A percentile compares a stretch with the other conserved stretches of the same genome.
These are phyloP conservation scores for Rapana venosa DNA, from an alignment of 2,888 invertebrate species.

Conservation along the genomic window DNA sequence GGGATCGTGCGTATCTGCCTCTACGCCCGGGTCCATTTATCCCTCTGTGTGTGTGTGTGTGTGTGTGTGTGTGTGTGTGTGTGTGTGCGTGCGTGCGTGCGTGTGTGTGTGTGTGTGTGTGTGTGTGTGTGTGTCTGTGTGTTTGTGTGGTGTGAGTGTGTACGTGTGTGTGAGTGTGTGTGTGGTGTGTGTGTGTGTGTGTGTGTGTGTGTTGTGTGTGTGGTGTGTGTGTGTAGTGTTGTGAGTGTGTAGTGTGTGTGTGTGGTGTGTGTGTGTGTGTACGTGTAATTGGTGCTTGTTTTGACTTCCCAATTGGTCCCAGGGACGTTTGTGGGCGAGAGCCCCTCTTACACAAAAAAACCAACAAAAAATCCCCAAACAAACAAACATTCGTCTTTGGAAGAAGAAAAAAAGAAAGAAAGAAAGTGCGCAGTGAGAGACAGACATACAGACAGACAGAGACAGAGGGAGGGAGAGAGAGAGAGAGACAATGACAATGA, in stretches of 20 bases:
- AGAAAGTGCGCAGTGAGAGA: not conserved
- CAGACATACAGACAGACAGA: not conserved
- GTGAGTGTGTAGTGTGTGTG: too few species aligned
- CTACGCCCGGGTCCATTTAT: not conserved
- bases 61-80: conserved; percentile 27
- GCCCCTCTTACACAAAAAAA: too few species aligned
- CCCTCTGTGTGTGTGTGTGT: conserved; percentile 23
- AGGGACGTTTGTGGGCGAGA: not conserved
- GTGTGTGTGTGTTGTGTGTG: too few species aligned
- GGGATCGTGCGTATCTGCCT: not conserved
- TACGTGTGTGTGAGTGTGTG: too few species aligned
- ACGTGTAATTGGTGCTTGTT: not conserved
- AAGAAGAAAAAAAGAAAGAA: not conserved
- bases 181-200: too few species aligned
- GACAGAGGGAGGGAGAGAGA: not conserved
- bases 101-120: conserved; percentile 13
- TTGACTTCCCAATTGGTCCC: not conserved
- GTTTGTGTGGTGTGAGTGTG: too few species aligned
- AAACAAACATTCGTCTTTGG: not conserved
- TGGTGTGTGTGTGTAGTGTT: too few species aligned
- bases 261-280: too few species aligned
- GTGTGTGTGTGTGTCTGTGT: too few species aligned
- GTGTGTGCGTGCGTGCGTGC: conserved; percentile 14
- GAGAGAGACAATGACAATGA: not conserved
- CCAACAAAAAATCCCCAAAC: too few species aligned